Evolutionary conservation across 2,797 vertebrate genomes (phyloP).

Genomic region (Holocentrus rufus): DNA sequence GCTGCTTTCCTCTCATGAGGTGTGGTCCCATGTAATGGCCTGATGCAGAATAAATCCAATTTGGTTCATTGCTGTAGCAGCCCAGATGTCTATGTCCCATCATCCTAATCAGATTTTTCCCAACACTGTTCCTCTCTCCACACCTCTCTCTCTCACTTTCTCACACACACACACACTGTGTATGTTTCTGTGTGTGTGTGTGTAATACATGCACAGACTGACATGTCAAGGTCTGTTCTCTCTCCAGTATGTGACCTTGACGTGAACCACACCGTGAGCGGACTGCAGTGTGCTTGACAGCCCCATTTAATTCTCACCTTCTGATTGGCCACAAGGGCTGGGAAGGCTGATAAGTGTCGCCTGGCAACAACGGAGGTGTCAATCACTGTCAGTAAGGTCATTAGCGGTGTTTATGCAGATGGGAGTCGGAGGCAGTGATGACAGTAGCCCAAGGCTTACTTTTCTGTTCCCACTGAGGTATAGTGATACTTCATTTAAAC

Average conservation of each 20-base stretch:
- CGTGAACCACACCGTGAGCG: constrained; percentile 36
- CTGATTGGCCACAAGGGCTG: constrained; percentile 33
- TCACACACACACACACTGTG: not conserved
- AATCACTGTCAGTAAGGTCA: constrained; percentile 45
- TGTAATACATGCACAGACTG: not conserved
- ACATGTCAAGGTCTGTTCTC: constrained; percentile 8
- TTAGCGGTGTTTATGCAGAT: constrained; percentile 36
- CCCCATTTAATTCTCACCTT: constrained; percentile 43
- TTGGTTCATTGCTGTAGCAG: constrained; percentile 21
- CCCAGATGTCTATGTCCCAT: constrained; percentile 39
- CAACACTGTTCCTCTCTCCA: not conserved
- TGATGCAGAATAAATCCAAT: constrained; percentile 51
- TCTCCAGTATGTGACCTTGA: constrained; percentile 38
- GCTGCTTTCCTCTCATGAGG: constrained; percentile 7
- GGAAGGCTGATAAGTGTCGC: constrained; percentile 37
- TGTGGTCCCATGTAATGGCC: constrained; percentile 9
- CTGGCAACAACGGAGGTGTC: constrained; percentile 39
- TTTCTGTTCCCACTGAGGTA: not conserved
- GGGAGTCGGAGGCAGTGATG: not conserved
- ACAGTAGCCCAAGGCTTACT: constrained; percentile 4
- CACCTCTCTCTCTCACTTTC: not conserved
- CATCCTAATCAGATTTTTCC: constrained; percentile 36
- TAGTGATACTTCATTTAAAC: not conserved
- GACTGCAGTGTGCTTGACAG: constrained; percentile 38
- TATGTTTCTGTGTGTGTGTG: not conserved